Conservation (phyloP, 2,888 invertebrate species). For the Rhogogaster chlorosoma region DNA sequence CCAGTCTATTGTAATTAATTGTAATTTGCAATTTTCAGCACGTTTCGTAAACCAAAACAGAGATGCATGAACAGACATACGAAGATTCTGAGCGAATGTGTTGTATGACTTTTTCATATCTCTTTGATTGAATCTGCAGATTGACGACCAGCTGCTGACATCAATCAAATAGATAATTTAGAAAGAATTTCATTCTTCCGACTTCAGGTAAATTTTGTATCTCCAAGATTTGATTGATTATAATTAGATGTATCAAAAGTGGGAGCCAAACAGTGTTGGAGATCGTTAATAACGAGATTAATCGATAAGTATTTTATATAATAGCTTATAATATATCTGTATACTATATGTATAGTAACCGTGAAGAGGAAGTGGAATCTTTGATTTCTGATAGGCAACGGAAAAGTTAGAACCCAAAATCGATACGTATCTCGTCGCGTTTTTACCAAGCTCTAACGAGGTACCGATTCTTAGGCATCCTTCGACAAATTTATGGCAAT, state of each 20-base stretch:
- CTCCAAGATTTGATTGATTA: neutral
- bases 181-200: neutral
- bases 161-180: neutral
- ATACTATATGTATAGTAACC: slow-evolving; percentile 8
- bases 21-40: slow-evolving; percentile 26
- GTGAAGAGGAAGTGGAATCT: slow-evolving; percentile 10
- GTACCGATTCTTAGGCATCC: slow-evolving; percentile 50
- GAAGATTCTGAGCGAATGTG: neutral
- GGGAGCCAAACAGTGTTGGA: slow-evolving; percentile 5
- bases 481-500: slow-evolving; percentile 54
- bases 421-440: slow-evolving; percentile 45
- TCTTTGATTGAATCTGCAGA: neutral
- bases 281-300: slow-evolving; percentile 35
- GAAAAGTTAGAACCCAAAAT: slow-evolving; percentile 25
- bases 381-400: slow-evolving; percentile 41
- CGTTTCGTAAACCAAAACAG: neutral
- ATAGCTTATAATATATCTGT: neutral
- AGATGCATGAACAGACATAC: neutral
- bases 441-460: slow-evolving; percentile 49
- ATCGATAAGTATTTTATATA: slow-evolving; percentile 4
- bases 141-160: neutral
- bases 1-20: slow-evolving; percentile 35
- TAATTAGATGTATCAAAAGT: slow-evolving; percentile 7
- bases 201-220: neutral
- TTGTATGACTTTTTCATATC: neutral